Base-by-base conservation (phyloP, 2,113 vertebrate genomes). In the Camelus dromedarius region DNA sequence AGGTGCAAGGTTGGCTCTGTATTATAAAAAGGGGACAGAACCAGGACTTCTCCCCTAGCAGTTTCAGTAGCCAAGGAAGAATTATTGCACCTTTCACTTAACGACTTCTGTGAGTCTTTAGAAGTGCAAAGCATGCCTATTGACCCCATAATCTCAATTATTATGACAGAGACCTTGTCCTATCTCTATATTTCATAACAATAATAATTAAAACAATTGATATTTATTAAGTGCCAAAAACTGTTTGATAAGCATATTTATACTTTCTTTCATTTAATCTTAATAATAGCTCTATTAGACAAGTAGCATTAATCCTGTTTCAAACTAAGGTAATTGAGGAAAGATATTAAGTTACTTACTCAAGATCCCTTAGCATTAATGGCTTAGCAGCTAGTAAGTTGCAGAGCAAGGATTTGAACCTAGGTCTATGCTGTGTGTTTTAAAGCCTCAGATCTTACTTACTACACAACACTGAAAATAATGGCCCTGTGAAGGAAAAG, bases 171-270 rank as follows among this genome's bases (percentile, higher is more conserved):
- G 35, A 93, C 19, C 11, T 86, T 79, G 30, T 76, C 28, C 8
- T 42, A 50, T 80, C 30, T 70, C 48, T 81, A 11, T 54, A 89
- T 52, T 54, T 92, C 20, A 73, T 58, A 81, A 67, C 38, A 85
- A 86, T 46, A 91, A 85, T 87, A 80, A 92, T 84, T 72, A 93
- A 95, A 85, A 95, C 35, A 75, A 83, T 42, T 62, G 28, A 77
- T 86, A 92, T 69, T 88, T 96, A 76, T 67, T 62, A 93, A 87
- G 26, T 58, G 18, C 13, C 80, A 50, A 64, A 84, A 60, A n/a
- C 62, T 82, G 6, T 62, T 91, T n/a, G 5, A 26, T 91, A 75
- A 84, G 58, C 6, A 76, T 72, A 52, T 83, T 75, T 72, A 73
- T 52, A 42, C 3, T 22, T 80, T 81, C 91, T 81, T 93, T 88